Evolutionary conservation across 2,797 vertebrate genomes (phyloP).

Genomic region (Delichon dasypus): DNA sequence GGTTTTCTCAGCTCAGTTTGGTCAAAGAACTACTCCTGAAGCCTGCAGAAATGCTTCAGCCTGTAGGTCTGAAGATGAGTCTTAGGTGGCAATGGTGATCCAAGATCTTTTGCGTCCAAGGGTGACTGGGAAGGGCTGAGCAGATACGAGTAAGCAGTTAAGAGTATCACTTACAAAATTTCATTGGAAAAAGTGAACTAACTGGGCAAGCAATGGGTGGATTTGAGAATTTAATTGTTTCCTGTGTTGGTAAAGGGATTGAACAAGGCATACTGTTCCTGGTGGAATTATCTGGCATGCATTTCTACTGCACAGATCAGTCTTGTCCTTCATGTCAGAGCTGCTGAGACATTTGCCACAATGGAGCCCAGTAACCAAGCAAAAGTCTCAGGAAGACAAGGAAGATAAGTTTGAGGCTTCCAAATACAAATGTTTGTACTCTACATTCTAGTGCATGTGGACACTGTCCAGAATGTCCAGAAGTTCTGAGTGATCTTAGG

Average conservation of each 20-base stretch:
- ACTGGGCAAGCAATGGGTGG: neutral
- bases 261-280: neutral
- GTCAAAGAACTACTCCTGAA: neutral
- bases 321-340: neutral
- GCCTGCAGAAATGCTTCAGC: neutral
- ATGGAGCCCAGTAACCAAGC: neutral
- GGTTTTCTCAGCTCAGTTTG: neutral
- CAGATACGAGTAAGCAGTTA: neutral
- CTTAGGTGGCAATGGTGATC: neutral
- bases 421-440: neutral
- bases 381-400: neutral
- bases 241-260: neutral
- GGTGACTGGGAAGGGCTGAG: neutral
- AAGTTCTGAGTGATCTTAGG: neutral
- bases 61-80: neutral
- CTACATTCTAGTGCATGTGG: neutral
- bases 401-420: neutral
- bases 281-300: neutral
- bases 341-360: neutral
- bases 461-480: neutral
- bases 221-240: neutral
- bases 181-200: neutral
- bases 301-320: neutral
- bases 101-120: neutral
- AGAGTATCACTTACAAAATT: neutral